A percentile compares a stretch with the other conserved stretches of the same genome.
Conservation (phyloP, 1,140 invertebrate genomes). For the Papilio machaon region DNA sequence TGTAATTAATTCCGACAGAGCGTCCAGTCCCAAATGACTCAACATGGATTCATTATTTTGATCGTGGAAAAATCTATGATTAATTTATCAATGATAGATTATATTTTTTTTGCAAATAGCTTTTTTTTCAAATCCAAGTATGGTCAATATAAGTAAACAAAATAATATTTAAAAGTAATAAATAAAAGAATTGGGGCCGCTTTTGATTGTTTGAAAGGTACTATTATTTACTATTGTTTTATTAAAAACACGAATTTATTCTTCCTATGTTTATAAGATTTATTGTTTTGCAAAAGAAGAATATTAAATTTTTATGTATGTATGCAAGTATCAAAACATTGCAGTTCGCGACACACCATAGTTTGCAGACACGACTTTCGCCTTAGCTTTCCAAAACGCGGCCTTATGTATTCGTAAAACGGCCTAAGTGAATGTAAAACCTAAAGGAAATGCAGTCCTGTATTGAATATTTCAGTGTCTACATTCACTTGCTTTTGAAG, state of each 20-base stretch:
- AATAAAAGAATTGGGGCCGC: too few relatives aligned
- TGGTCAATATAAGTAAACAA: neutral
- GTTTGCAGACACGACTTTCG: conserved; percentile 65
- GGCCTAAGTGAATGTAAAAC: conserved; percentile 41
- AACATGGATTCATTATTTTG: neutral
- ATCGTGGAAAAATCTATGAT: neutral
- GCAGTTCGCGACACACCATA: conserved; percentile 39
- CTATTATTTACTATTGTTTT: too few relatives aligned
- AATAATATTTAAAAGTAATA: neutral
- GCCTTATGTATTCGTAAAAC: conserved; percentile 41
- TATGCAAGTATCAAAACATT: conserved; percentile 51
- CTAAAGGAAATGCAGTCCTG: conserved; percentile 43
- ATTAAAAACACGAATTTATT: too few relatives aligned
- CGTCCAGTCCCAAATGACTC: neutral
- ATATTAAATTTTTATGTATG: neutral
- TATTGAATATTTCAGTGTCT: conserved; percentile 15
- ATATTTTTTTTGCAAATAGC: too few relatives aligned
- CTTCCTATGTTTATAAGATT: too few relatives aligned
- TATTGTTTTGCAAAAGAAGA: neutral
- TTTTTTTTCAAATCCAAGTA: neutral
- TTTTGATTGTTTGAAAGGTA: too few relatives aligned
- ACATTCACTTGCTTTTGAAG: conserved; percentile 11
- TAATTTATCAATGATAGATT: neutral
- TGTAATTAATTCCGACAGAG: conserved; percentile 1
- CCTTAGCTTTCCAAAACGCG: conserved; percentile 72